Evolutionary conservation across 1,140 invertebrate species (phyloP).

Genomic region (Venustaconcha ellipsiformis): DNA sequence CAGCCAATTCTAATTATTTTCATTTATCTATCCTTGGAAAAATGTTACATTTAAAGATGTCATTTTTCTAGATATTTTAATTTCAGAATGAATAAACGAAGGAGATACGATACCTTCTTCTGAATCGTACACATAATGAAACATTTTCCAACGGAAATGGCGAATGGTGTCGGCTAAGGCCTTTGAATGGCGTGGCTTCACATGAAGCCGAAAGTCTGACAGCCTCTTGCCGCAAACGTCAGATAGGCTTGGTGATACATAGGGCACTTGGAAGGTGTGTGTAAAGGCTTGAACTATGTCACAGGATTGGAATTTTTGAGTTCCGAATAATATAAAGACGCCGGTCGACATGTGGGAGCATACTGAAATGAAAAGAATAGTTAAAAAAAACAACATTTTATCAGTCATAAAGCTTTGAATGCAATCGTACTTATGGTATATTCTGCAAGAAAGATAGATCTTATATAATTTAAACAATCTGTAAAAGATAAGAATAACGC

Average conservation of each 20-base stretch:
- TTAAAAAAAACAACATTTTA: neutral
- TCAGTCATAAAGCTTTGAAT: too few relatives aligned
- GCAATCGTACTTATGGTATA: too few relatives aligned
- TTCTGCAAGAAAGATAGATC: too few relatives aligned
- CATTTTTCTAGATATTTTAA: too few relatives aligned
- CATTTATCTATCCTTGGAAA: too few relatives aligned
- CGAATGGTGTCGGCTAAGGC: slow-evolving; percentile 92
- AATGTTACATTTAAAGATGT: too few relatives aligned
- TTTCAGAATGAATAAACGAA: neutral
- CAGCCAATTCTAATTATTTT: too few relatives aligned
- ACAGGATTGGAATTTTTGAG: slow-evolving; percentile 90
- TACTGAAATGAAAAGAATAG: slow-evolving; percentile 76
- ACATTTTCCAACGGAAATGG: slow-evolving; percentile 90
- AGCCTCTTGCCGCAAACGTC: slow-evolving; percentile 3
- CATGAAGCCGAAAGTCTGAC: slow-evolving; percentile 63
- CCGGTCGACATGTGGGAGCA: slow-evolving; percentile 92
- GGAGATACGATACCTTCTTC: slow-evolving; percentile 85
- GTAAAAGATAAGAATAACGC: too few relatives aligned
- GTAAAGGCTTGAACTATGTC: slow-evolving; percentile 94
- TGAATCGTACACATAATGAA: slow-evolving; percentile 95
- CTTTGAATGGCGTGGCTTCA: slow-evolving; percentile 92
- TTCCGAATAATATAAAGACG: slow-evolving; percentile 90
- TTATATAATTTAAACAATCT: too few relatives aligned
- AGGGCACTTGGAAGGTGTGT: slow-evolving; percentile 96
- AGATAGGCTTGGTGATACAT: slow-evolving; percentile 75